A percentile compares a stretch with the other conserved stretches of the same genome.
Conservation (phyloP, 2,113 vertebrate genomes). For the Rhinogobius similis region DNA sequence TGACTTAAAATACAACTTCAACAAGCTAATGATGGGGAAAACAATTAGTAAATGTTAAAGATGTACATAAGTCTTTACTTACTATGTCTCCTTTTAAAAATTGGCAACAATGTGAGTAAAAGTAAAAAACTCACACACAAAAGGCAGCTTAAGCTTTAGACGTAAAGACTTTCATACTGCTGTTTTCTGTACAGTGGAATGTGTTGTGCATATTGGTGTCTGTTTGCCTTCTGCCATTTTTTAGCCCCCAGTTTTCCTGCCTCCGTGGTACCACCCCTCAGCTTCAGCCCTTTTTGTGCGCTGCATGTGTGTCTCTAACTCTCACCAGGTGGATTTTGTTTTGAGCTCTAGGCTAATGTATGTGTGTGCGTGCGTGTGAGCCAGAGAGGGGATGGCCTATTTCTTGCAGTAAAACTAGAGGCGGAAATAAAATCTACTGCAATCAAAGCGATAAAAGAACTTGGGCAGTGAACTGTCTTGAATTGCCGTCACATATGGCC, state of each 20-base stretch:
- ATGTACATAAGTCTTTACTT: too few relatives aligned
- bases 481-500: not conserved
- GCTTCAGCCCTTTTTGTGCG: constrained; percentile 20
- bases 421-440: constrained; percentile 53
- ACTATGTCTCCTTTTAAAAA: too few relatives aligned
- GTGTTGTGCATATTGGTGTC: constrained; percentile 24
- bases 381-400: constrained; percentile 55
- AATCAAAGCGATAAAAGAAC: constrained; percentile 54
- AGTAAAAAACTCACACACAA: too few relatives aligned
- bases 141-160: too few relatives aligned
- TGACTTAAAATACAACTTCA: too few relatives aligned
- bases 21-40: too few relatives aligned
- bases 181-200: constrained; percentile 23
- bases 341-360: constrained; percentile 56
- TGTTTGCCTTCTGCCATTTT: constrained; percentile 36
- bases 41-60: too few relatives aligned
- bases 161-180: too few relatives aligned
- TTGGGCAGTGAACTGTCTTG: constrained; percentile 26
- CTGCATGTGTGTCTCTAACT: constrained; percentile 38
- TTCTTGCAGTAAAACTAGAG: constrained; percentile 58
- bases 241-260: constrained; percentile 55
- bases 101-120: too few relatives aligned
- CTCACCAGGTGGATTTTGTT: constrained; percentile 71
- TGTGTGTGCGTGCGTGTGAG: constrained; percentile 28
- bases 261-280: constrained; percentile 11